These are phyloP conservation scores for Ctenochaetus hawaiiensis DNA, from an alignment of 2,797 vertebrate genomes.

Conservation along the genomic window DNA sequence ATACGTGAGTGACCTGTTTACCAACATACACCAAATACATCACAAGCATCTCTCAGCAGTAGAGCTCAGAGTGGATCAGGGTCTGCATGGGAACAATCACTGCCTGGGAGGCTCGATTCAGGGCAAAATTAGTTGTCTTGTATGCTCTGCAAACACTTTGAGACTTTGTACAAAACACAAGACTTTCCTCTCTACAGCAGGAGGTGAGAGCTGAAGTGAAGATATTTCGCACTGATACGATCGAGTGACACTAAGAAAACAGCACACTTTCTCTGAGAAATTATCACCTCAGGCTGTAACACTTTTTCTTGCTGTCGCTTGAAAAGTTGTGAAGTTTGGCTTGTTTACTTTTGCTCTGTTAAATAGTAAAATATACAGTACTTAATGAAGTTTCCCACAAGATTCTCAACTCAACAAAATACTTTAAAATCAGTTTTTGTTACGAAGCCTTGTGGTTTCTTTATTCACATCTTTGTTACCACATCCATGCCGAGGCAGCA, in stretches of 20 bases:
- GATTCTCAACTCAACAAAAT: background rate
- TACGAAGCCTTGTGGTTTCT: background rate
- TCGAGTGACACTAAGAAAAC: background rate
- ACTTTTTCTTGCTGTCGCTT: too few species aligned
- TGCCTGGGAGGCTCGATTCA: background rate
- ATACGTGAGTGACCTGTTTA: slow-evolving; percentile 85
- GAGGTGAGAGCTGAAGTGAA: background rate
- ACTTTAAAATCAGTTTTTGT: background rate
- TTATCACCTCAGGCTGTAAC: too few species aligned
- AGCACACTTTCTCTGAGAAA: background rate
- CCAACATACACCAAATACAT: too few species aligned
- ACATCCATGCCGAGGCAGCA: background rate
- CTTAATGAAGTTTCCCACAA: background rate
- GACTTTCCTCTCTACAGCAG: background rate
- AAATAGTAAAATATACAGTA: background rate
- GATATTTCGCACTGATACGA: background rate
- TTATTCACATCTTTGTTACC: background rate
- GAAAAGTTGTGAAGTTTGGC: background rate
- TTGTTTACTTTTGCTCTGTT: background rate
- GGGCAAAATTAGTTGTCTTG: too few species aligned
- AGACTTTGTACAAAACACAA: background rate
- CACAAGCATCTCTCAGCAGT: background rate
- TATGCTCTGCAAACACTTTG: background rate
- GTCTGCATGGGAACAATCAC: background rate
- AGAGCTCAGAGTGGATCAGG: background rate